phyloP scores from a whole-genome alignment of 2,888 invertebrate genomes.

The Calameuta idolon region DNA sequence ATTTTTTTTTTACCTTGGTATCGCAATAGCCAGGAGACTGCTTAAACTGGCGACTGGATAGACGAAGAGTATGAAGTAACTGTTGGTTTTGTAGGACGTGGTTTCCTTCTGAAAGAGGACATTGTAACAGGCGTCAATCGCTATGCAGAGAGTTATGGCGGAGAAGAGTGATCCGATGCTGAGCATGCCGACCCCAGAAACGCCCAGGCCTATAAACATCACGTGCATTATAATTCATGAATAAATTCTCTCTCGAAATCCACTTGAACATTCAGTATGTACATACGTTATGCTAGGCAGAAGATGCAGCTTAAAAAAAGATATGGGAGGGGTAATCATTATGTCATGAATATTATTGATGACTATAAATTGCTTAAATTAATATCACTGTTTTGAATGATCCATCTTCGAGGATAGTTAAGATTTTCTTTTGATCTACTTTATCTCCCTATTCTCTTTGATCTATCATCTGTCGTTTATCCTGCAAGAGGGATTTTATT shows the following conservation, averaged over 20 bases:
- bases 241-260: slow-evolving; percentile 3
- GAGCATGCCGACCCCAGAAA: slow-evolving; percentile 52
- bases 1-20: slow-evolving; percentile 54
- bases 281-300: neutral
- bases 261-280: neutral
- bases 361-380: neutral
- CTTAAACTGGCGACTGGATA: slow-evolving; percentile 60
- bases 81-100: slow-evolving; percentile 51
- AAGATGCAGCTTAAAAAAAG: neutral
- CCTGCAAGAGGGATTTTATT: no score
- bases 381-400: neutral
- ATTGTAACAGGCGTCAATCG: slow-evolving; percentile 52
- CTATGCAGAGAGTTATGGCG: slow-evolving; percentile 51
- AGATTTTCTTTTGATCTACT: no score
- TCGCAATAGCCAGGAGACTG: slow-evolving; percentile 54
- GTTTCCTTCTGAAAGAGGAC: slow-evolving; percentile 53
- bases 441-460: no score
- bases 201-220: slow-evolving; percentile 52
- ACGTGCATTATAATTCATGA: slow-evolving; percentile 10
- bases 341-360: neutral
- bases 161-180: slow-evolving; percentile 50
- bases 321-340: neutral
- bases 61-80: slow-evolving; percentile 49
- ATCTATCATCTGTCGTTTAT: no score
- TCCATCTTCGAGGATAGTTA: neutral